Evolutionary conservation across 2,113 vertebrate species (phyloP).

Genomic region (Calidris pugnax): DNA sequence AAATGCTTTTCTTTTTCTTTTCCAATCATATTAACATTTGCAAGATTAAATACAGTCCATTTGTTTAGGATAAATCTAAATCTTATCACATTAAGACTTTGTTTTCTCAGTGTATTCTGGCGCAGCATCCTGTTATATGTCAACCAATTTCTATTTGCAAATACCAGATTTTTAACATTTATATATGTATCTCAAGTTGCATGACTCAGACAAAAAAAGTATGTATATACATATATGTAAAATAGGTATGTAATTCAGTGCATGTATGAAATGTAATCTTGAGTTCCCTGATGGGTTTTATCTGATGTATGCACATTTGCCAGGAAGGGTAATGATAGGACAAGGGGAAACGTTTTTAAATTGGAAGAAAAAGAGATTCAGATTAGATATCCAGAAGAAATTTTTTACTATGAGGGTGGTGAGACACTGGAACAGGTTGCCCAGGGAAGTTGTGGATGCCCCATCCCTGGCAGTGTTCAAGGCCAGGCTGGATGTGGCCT

Average conservation of each 20-base stretch:
- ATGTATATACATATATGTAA: not conserved
- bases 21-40: not conserved
- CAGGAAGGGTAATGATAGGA: too few species aligned
- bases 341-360: too few species aligned
- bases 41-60: not conserved
- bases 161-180: not conserved
- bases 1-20: not conserved
- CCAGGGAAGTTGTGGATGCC: too few species aligned
- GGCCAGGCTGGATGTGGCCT: too few species aligned
- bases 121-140: not conserved
- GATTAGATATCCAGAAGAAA: too few species aligned
- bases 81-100: not conserved
- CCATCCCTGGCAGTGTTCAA: too few species aligned
- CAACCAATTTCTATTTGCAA: not conserved
- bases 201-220: not conserved
- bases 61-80: not conserved
- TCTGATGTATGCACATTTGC: not conserved
- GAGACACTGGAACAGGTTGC: too few species aligned
- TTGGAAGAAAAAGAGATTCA: too few species aligned
- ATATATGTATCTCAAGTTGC: not conserved
- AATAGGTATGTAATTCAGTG: not conserved
- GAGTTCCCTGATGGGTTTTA: not conserved
- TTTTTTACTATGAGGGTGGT: too few species aligned
- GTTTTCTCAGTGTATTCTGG: not conserved
- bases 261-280: not conserved